Base-by-base conservation (phyloP, 2,113 vertebrate genomes). In the Eulemur rufifrons region DNA sequence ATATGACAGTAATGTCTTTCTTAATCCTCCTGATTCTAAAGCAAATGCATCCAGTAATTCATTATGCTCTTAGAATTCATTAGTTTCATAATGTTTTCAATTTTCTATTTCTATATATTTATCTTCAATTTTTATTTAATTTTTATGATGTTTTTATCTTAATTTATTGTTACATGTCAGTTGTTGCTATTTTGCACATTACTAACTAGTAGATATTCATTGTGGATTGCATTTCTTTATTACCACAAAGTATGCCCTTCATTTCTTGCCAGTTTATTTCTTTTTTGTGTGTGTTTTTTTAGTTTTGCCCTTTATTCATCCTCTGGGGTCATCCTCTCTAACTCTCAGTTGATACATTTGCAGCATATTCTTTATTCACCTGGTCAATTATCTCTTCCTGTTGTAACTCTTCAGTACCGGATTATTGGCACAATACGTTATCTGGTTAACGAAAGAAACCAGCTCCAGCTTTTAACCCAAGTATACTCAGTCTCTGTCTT, bases 1-100 rank as follows among this genome's bases (percentile, higher is more conserved):
- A 91, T 88, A 73, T 27, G 39, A 56, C 0, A 93, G 37, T 1
- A 14, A 64, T 56, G 21, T 47, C 37, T 52, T 63, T 47, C 37
- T 52, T 63, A 66, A 82, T 83, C 54, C 39, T 83, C 54, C 39
- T 93, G 52, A 93, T 56, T 86, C 84, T 83, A 73, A 86, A 95
- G 13, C 45, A 93, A 86, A 82, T 80, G 13, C 10, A 82, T 86
- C 61, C 45, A 91, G 9, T 42, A 89, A 54, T 56, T 80, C 18
- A 87, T 15, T 68, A 20, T 71, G 37, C 34, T 94, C 32, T 66
- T 76, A 6, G 34, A 59, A 64, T 39, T 87, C 15, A 37, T 27
- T 83, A 66, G 7, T 76, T 63, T 12, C 34, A 88, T 63, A 29
- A 47, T 74, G 14, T 63, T 56, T 83, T 66, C 8, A 39, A 3